These are phyloP conservation scores for Onchidella celtica DNA, from an alignment of 2,888 invertebrate species.

Conservation along the genomic window DNA sequence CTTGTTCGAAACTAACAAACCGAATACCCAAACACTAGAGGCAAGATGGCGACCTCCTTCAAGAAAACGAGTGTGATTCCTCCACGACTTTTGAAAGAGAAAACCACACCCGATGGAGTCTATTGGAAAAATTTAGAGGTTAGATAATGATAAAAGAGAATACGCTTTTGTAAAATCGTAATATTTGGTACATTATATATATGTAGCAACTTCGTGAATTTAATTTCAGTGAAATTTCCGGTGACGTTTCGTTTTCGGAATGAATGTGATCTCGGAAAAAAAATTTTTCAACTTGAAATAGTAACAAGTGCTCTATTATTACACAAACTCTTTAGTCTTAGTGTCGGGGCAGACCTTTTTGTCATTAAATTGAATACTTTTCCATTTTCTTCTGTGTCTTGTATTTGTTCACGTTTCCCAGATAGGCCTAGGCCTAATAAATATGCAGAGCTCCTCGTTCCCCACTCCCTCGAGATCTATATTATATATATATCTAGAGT, in stretches of 20 bases:
- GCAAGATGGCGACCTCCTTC: slow-evolving; percentile 82
- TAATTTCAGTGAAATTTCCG: not conserved
- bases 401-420: too few relatives aligned
- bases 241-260: not conserved
- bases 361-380: too few relatives aligned
- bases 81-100: slow-evolving; percentile 85
- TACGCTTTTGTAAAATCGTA: not conserved
- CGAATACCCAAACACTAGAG: too few relatives aligned
- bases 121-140: slow-evolving; percentile 96
- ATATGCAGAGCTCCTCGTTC: too few relatives aligned
- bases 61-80: slow-evolving; percentile 85
- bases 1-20: too few relatives aligned
- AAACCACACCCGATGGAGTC: slow-evolving; percentile 88
- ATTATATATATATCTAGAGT: too few relatives aligned
- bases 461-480: too few relatives aligned
- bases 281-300: not conserved
- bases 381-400: too few relatives aligned
- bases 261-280: not conserved
- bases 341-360: too few relatives aligned
- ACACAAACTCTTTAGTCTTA: too few relatives aligned
- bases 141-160: not conserved
- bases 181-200: not conserved
- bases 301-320: not conserved
- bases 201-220: not conserved
- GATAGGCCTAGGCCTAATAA: too few relatives aligned